phyloP scores from a whole-genome alignment of 2,888 invertebrate genomes.

The Tetragnatha montana region DNA sequence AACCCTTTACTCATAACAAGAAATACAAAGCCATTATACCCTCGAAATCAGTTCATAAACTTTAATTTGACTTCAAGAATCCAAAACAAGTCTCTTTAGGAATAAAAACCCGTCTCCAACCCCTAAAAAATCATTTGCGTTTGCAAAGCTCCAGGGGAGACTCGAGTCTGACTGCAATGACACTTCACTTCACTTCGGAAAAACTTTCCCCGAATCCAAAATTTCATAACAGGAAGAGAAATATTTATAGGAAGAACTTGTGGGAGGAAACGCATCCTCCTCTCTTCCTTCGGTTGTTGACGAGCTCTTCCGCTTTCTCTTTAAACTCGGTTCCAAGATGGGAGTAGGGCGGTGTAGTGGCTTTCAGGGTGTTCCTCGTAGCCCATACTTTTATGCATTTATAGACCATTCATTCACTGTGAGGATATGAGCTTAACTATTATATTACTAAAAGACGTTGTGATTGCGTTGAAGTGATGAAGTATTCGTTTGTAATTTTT shows the following conservation, averaged over 20 bases:
- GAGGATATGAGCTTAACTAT: no score
- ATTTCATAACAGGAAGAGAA: constrained; percentile 33
- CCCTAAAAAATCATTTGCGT: no score
- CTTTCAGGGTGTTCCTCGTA: background rate
- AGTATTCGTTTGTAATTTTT: background rate
- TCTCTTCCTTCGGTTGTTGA: background rate
- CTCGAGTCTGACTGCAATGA: no score
- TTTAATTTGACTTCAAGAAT: no score
- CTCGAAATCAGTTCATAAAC: no score
- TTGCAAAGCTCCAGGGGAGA: no score
- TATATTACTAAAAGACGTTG: no score
- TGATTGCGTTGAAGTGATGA: background rate
- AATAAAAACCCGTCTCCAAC: no score
- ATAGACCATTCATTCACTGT: no score
- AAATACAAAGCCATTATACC: no score
- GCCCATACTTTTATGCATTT: background rate
- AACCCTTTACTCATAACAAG: no score
- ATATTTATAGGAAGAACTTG: constrained; percentile 15
- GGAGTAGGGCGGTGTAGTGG: background rate
- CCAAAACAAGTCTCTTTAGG: no score
- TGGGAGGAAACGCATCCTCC: background rate
- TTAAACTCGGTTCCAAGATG: background rate
- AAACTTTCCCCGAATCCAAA: constrained; percentile 5
- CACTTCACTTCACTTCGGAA: background rate
- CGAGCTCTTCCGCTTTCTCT: constrained; percentile 3